Evolutionary conservation across 2,797 vertebrate genomes (phyloP).

Genomic region (Clarias laeviceps): DNA sequence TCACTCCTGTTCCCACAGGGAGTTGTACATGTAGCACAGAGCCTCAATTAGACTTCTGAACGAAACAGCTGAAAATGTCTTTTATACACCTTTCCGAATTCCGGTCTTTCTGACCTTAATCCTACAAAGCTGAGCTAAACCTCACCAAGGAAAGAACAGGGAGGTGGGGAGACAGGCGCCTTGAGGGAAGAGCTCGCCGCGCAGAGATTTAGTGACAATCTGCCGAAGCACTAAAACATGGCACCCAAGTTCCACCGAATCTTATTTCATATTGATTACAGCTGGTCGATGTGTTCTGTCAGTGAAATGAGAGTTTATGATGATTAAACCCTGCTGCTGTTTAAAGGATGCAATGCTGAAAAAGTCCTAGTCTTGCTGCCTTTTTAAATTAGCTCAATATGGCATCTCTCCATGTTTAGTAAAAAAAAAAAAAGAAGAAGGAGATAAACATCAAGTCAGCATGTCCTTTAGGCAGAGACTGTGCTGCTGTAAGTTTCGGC

Average conservation of each 20-base stretch:
- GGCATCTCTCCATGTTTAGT: background rate
- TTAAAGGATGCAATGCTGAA: constrained; percentile 16
- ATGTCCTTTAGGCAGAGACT: background rate
- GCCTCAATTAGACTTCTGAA: constrained; percentile 52
- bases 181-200: constrained; percentile 33
- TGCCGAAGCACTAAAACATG: constrained; percentile 50
- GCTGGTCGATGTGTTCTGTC: constrained; percentile 39
- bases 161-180: constrained; percentile 23
- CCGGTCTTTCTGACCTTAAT: constrained; percentile 47
- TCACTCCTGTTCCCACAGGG: constrained; percentile 35
- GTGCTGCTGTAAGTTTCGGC: background rate
- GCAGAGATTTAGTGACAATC: constrained; percentile 51
- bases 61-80: constrained; percentile 42
- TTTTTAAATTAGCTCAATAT: constrained; percentile 19
- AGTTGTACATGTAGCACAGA: constrained; percentile 47
- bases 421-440: background rate
- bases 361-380: constrained; percentile 23
- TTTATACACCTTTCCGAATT: constrained; percentile 45
- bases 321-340: constrained; percentile 41
- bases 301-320: constrained; percentile 46
- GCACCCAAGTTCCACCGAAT: constrained; percentile 48
- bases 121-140: constrained; percentile 31
- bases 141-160: constrained; percentile 30
- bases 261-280: constrained; percentile 56
- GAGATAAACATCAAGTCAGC: constrained; percentile 15